These are phyloP conservation scores for Drosophila pachea DNA, from an alignment of 1,140 invertebrate genomes.

Conservation along the genomic window DNA sequence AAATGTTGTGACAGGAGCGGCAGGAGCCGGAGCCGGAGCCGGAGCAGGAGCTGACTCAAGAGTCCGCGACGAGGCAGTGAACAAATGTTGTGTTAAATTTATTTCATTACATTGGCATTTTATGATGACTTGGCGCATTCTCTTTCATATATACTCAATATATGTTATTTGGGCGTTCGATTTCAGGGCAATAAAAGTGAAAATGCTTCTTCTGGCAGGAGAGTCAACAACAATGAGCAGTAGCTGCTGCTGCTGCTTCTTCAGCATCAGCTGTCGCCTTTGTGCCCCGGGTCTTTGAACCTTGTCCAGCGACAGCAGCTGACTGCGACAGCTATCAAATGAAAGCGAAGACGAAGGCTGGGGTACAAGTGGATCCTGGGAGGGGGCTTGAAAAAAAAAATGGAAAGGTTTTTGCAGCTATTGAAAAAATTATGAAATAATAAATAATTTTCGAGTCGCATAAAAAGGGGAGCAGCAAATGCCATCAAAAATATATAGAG, in stretches of 20 bases:
- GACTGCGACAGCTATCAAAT: slow-evolving; percentile 26
- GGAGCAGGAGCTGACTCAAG: slow-evolving; percentile 27
- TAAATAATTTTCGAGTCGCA: neutral
- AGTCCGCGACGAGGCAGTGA: slow-evolving; percentile 20
- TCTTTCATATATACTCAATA: slow-evolving; percentile 47
- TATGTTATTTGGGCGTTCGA: slow-evolving; percentile 57
- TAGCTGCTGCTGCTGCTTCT: slow-evolving; percentile 2
- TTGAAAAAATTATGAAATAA: neutral
- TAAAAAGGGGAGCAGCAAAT: no score
- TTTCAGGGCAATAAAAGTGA: slow-evolving; percentile 66
- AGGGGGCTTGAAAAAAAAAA: neutral
- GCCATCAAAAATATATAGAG: no score
- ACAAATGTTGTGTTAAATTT: slow-evolving; percentile 75
- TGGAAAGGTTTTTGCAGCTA: neutral
- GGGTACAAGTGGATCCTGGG: neutral
- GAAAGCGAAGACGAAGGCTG: slow-evolving; percentile 29
- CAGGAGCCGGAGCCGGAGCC: slow-evolving; percentile 18
- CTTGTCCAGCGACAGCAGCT: slow-evolving; percentile 30
- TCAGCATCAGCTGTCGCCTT: slow-evolving; percentile 48
- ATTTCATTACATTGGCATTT: slow-evolving; percentile 71
- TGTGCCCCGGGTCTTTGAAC: slow-evolving; percentile 46
- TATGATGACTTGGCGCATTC: slow-evolving; percentile 65
- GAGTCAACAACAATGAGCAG: slow-evolving; percentile 18
- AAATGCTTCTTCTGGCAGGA: slow-evolving; percentile 55
- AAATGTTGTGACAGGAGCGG: no score